Percentiles rank a stretch among this genome's conserved stretches.
Evolutionary conservation across 2,888 invertebrate species (phyloP).

Genomic region (Belgica antarctica): DNA sequence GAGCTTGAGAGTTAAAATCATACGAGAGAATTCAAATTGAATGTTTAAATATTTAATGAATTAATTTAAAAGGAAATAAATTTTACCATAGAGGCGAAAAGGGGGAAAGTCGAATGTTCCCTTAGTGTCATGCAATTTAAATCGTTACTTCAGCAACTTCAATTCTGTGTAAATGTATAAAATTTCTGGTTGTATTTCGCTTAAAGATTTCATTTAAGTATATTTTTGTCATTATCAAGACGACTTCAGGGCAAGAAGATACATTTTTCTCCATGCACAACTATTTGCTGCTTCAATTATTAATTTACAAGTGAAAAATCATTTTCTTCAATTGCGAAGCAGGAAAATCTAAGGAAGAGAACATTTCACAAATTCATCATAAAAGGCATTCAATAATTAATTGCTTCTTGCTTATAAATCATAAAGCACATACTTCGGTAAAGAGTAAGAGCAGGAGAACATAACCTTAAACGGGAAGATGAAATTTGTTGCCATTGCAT

Average conservation of each 20-base stretch:
- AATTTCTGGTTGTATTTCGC: too few species aligned
- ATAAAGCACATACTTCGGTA: neutral
- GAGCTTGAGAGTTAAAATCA: conserved; percentile 15
- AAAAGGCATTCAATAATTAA: conserved; percentile 39
- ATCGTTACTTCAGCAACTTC: neutral
- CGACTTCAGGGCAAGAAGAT: neutral
- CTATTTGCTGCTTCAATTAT: conserved; percentile 39
- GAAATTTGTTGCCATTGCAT: conserved; percentile 38
- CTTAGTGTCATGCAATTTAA: conserved; percentile 3
- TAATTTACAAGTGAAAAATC: conserved; percentile 24
- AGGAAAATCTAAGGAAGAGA: conserved; percentile 29
- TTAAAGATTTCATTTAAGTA: neutral
- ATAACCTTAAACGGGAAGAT: neutral
- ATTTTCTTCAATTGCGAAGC: too few species aligned
- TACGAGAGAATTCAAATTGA: conserved; percentile 40
- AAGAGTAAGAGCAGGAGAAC: neutral
- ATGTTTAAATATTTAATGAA: conserved; percentile 42
- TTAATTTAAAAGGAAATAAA: conserved; percentile 42
- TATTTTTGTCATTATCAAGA: conserved; percentile 7
- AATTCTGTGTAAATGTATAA: neutral
- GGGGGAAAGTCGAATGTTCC: neutral
- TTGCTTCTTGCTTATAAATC: conserved; percentile 31
- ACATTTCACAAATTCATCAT: conserved; percentile 16
- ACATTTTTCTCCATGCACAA: conserved; percentile 1
- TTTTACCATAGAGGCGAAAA: neutral